A percentile compares a stretch with the other conserved stretches of the same genome.
Evolutionary conservation across 1,140 invertebrate species (phyloP).

Genomic region (Palaemon carinicauda): DNA sequence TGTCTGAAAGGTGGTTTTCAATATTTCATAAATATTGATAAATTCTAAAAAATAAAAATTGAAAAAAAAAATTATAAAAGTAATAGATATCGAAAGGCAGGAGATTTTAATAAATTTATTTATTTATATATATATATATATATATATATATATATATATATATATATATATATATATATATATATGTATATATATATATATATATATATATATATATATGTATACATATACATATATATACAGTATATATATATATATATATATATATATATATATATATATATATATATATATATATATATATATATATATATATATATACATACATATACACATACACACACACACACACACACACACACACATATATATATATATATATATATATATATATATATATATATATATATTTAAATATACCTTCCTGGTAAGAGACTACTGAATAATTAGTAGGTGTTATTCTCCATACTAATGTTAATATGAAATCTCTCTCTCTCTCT

Average conservation of each 20-base stretch:
- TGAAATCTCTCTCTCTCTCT: too few relatives aligned
- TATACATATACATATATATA: not conserved
- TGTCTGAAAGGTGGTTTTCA: too few relatives aligned
- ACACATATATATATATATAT: conserved; percentile 23
- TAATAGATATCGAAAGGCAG: too few relatives aligned
- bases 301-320: not conserved
- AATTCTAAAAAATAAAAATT: too few relatives aligned
- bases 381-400: not conserved
- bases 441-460: too few relatives aligned
- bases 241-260: too few relatives aligned
- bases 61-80: too few relatives aligned
- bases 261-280: too few relatives aligned
- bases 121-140: not conserved
- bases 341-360: not conserved
- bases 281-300: not conserved
- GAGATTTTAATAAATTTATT: too few relatives aligned
- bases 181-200: conserved; percentile 21
- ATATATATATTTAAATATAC: not conserved
- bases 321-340: not conserved
- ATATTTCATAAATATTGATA: too few relatives aligned
- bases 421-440: too few relatives aligned
- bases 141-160: not conserved
- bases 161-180: conserved; percentile 10
- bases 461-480: too few relatives aligned
- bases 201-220: conserved; percentile 17